Base-by-base conservation (phyloP, 2,888 invertebrate species). In the Isotomurus palustris region DNA sequence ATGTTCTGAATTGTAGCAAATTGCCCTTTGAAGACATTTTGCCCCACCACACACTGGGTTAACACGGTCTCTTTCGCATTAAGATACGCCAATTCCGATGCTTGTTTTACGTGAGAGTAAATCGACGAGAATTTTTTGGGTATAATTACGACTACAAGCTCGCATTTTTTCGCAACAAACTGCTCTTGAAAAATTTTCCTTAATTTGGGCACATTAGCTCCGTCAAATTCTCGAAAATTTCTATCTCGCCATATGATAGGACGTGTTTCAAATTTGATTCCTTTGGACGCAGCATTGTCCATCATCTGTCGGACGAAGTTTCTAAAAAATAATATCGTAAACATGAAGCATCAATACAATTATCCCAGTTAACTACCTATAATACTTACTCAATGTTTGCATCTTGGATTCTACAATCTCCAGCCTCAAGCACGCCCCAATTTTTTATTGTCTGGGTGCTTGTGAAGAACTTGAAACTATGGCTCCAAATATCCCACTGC, bases 41-140 rank as follows among this genome's bases (percentile, higher is more conserved):
- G 19, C 2, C 21, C 49, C 47, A 72, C 69, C n/a, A 77, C 72
- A 59, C 76, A 76, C 64, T 76, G 75, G 12, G 76, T 76, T 21
- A 75, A 65, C 2, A 60, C 22, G 22, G 2, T 24, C 25, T 56
- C 21, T 8, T 72, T 72, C 8, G 69, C 25, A 14, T 66, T 58
- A 1, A 72, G 47, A n/a, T n/a, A n/a, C n/a, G n/a, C n/a, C n/a
- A n/a, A n/a, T 58, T 56, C 59, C 0, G 58, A 51, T 2, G 61
- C 56, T 19, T 59, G 62, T 28, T 62, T 62, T 2, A 59, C 25
- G 19, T 56, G 54, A 1, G 59, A 28, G 29, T 62, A 62, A 4
- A 59, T 12, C 0, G 59, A 12, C 21, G 25, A 21, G 2, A 27
- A 28, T 17, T 57, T 54, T n/a, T 17, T 29, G 2, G 59, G 62